Evolutionary conservation across 2,888 invertebrate genomes (phyloP).

Genomic region (Amblyjoppa fuscipennis): DNA sequence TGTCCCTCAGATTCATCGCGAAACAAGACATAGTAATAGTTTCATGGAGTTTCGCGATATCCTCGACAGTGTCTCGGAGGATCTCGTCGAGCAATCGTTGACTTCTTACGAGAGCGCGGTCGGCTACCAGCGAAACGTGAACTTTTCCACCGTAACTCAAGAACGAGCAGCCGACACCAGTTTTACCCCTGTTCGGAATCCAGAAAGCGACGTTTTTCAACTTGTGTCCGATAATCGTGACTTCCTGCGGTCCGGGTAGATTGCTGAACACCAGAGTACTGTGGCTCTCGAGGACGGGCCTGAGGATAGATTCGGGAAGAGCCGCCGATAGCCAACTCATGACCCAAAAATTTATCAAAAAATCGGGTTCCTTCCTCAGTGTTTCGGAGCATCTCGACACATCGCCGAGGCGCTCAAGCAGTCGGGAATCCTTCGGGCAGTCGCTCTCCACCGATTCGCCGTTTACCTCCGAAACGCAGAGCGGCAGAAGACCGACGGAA

Average conservation of each 20-base stretch:
- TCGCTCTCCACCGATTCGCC: constrained; percentile 63
- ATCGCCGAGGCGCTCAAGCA: constrained; percentile 78
- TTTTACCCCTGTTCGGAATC: constrained; percentile 85
- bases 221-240: constrained; percentile 84
- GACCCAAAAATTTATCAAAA: constrained; percentile 86
- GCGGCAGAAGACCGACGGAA: constrained; percentile 85
- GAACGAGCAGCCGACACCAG: constrained; percentile 86
- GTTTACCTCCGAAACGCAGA: constrained; percentile 82
- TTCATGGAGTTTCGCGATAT: constrained; percentile 81
- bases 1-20: constrained; percentile 65
- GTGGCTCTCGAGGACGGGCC: constrained; percentile 84
- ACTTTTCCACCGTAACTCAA: constrained; percentile 86
- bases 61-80: constrained; percentile 84
- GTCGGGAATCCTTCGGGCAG: constrained; percentile 35
- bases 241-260: constrained; percentile 85
- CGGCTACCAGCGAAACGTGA: constrained; percentile 85
- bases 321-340: constrained; percentile 85
- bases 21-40: constrained; percentile 74
- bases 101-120: constrained; percentile 84
- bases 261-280: constrained; percentile 87
- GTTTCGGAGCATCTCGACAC: constrained; percentile 81
- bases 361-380: constrained; percentile 84
- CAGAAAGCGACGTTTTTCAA: constrained; percentile 86
- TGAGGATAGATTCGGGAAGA: constrained; percentile 85
- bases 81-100: constrained; percentile 84